These are phyloP conservation scores for Eriocheir sinensis DNA, from an alignment of 1,140 invertebrate species.

Conservation along the genomic window DNA sequence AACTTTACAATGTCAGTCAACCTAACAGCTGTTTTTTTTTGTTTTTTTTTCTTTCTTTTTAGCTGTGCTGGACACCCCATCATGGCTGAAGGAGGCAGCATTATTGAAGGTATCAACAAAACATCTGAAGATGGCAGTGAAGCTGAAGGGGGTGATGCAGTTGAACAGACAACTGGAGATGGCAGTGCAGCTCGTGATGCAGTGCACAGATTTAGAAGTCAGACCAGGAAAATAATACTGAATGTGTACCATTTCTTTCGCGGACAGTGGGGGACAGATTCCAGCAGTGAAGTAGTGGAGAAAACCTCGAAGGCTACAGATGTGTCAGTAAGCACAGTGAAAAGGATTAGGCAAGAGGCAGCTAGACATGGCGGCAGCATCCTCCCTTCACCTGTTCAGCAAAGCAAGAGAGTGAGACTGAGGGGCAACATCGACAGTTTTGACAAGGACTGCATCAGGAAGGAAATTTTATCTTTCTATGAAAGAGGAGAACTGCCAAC, in stretches of 20 bases:
- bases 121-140: too few relatives aligned
- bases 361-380: not conserved
- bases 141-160: too few relatives aligned
- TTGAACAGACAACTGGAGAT: too few relatives aligned
- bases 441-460: not conserved
- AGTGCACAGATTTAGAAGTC: not conserved
- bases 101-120: too few relatives aligned
- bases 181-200: too few relatives aligned
- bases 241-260: not conserved
- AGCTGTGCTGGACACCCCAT: too few relatives aligned
- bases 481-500: constrained; percentile 46
- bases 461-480: constrained; percentile 42
- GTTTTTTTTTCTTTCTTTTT: too few relatives aligned
- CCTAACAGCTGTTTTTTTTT: too few relatives aligned
- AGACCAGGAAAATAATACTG: not conserved
- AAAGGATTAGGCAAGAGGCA: not conserved
- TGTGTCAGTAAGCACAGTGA: not conserved
- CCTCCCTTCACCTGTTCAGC: not conserved
- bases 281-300: not conserved
- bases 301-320: not conserved
- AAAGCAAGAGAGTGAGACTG: not conserved
- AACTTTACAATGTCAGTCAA: too few relatives aligned
- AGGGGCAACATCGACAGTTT: not conserved
- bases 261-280: not conserved
- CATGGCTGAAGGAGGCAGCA: too few relatives aligned